Conservation (phyloP, 2,797 vertebrate genomes). For the Mus spretus region DNA sequence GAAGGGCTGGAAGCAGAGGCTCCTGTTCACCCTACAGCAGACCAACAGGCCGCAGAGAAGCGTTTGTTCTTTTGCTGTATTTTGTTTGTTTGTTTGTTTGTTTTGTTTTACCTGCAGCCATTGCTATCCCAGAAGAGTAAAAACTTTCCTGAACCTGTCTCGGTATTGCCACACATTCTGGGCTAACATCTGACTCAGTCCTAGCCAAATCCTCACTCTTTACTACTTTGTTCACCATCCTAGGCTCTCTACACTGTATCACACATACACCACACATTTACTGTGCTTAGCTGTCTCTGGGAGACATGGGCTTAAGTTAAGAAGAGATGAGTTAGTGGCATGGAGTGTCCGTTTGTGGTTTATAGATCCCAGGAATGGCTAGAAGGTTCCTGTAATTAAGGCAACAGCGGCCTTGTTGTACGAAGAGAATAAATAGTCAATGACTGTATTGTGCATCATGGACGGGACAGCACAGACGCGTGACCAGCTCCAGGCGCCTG, state of each 20-base stretch:
- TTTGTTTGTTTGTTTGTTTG: background rate
- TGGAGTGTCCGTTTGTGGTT: slow-evolving; percentile 57
- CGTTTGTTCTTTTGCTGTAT: background rate
- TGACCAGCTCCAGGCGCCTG: slow-evolving; percentile 83
- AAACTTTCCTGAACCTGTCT: rapidly evolving
- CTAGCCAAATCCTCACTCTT: background rate
- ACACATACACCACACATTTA: background rate
- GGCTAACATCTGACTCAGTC: background rate
- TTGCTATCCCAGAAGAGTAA: background rate
- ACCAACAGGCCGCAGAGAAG: background rate
- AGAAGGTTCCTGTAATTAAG: slow-evolving; percentile 88
- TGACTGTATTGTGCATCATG: slow-evolving; percentile 91
- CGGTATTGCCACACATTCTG: background rate
- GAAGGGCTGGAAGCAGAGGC: background rate
- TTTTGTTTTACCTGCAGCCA: background rate
- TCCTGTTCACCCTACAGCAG: background rate
- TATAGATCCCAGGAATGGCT: slow-evolving; percentile 79
- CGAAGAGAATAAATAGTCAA: slow-evolving; percentile 94
- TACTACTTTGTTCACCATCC: background rate
- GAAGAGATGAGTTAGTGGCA: slow-evolving; percentile 23
- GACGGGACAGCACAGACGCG: slow-evolving; percentile 86
- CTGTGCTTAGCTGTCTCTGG: background rate
- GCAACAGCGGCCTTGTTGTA: slow-evolving; percentile 92
- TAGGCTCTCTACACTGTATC: background rate
- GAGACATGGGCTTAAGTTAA: background rate